Evolutionary conservation across 2,888 invertebrate genomes (phyloP).

Genomic region (Craniophora ligustri): DNA sequence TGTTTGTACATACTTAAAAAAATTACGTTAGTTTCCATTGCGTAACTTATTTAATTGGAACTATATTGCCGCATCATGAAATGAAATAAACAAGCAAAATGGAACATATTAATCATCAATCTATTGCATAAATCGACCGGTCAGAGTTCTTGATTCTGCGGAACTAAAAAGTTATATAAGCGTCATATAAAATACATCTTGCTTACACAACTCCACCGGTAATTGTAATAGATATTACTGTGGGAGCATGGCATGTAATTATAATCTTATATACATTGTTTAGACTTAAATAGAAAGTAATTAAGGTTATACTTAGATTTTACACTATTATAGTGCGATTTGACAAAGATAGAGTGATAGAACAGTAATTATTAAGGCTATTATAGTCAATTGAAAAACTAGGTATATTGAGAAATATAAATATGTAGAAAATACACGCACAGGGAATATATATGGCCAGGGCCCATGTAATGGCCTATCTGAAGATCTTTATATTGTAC

Average conservation of each 20-base stretch:
- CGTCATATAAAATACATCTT: slow-evolving; percentile 18
- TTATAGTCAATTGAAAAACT: too few species aligned
- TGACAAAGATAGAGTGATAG: neutral
- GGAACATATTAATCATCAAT: slow-evolving; percentile 32
- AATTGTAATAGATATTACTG: slow-evolving; percentile 26
- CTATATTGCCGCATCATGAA: slow-evolving; percentile 1
- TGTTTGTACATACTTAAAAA: too few species aligned
- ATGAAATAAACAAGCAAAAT: slow-evolving; percentile 19
- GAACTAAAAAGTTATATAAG: slow-evolving; percentile 37
- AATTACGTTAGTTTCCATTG: too few species aligned
- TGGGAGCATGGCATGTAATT: slow-evolving; percentile 31
- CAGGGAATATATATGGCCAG: too few species aligned
- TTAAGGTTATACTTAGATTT: neutral
- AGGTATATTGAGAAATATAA: too few species aligned
- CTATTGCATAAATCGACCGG: slow-evolving; percentile 38
- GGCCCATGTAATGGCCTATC: too few species aligned
- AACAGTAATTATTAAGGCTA: neutral
- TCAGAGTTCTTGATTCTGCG: slow-evolving; percentile 36
- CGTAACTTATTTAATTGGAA: too few species aligned
- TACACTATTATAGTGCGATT: neutral
- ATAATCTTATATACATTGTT: neutral
- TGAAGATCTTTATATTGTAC: too few species aligned
- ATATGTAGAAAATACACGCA: neutral
- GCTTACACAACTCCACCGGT: slow-evolving; percentile 36
- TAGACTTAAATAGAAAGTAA: slow-evolving; percentile 7